Evolutionary conservation across 1,140 invertebrate genomes (phyloP), one percentile per base, ranked within the genome.

Genomic region (Apis cerana): DNA sequence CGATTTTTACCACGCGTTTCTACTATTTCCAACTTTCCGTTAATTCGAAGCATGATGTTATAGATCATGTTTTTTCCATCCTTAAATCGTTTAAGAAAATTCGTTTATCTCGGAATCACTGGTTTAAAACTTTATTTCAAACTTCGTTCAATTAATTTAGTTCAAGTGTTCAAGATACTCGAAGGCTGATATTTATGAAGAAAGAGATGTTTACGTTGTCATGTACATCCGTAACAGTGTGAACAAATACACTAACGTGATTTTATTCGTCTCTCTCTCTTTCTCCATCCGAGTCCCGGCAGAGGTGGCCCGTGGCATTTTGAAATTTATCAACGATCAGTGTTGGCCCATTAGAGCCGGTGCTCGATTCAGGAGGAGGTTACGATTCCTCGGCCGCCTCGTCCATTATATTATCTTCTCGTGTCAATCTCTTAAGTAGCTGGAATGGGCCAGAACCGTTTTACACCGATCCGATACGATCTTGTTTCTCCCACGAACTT

Each of bases 391-490:
- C 67, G 68, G 21, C 68, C 82, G 59, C 84, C 75, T 64, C 74
- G 84, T 88, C 86, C 88, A 89, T 89, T 89, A 86, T 84, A 86
- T 72, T 89, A 88, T 89, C 87, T 89, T 67, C 19, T n/a, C 85
- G 72, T 88, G 87, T 88, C 88, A 88, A 89, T 89, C 88, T 89
- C 71, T 84, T 89, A 89, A 89, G 88, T 89, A 89, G 88, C 84
- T 76, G 85, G 85, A 86, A 88, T 74, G 79, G 75, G 84, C 81
- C 88, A 88, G 78, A 72, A 85, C 77, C 83, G 82, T 76, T 88
- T 82, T 71, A 65, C 86, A 81, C 72, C 54, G 62, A 17, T 62
- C 58, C 75, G 87, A 88, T 88, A 88, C 83, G 48, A 88, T 88
- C 87, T 82, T 59, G 67, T 71, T 68, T 82, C 82, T 65, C 68